phyloP scores from a whole-genome alignment of 2,888 invertebrate genomes.

The Merodon equestris region DNA sequence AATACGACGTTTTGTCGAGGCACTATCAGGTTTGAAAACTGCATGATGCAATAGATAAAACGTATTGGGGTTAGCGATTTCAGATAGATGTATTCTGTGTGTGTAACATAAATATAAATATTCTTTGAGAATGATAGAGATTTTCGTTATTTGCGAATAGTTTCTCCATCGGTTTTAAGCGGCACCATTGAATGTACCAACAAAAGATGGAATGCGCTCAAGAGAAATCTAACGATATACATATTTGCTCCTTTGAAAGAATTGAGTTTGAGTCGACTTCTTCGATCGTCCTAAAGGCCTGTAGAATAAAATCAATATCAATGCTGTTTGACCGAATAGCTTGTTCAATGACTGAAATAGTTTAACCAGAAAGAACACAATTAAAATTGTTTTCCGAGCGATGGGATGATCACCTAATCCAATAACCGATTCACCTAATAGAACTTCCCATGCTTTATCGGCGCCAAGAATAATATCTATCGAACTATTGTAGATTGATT shows the following conservation, averaged over 20 bases:
- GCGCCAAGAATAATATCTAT: conserved; percentile 31
- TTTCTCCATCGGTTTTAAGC: conserved; percentile 1
- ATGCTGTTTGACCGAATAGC: conserved; percentile 11
- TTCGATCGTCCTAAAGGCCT: conserved; percentile 9
- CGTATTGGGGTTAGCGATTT: conserved; percentile 1
- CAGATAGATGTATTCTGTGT: background rate
- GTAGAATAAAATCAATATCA: conserved; percentile 13
- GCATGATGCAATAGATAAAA: conserved; percentile 5
- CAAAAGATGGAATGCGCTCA: background rate
- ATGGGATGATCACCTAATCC: conserved; percentile 4
- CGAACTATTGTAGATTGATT: background rate
- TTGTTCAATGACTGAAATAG: background rate
- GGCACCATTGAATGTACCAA: background rate
- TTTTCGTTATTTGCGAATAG: background rate
- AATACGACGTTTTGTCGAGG: conserved; percentile 46
- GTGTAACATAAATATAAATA: conserved; percentile 1
- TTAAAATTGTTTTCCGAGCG: conserved; percentile 23
- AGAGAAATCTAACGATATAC: conserved; percentile 1
- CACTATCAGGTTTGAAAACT: conserved; percentile 1
- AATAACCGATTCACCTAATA: background rate
- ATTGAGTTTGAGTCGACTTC: conserved; percentile 10
- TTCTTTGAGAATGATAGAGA: conserved; percentile 1
- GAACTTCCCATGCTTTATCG: conserved; percentile 17
- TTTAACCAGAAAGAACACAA: conserved; percentile 10
- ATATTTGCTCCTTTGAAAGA: conserved; percentile 30